phyloP scores from a whole-genome alignment of 1,140 invertebrate genomes.

The Drosophila sproati region DNA sequence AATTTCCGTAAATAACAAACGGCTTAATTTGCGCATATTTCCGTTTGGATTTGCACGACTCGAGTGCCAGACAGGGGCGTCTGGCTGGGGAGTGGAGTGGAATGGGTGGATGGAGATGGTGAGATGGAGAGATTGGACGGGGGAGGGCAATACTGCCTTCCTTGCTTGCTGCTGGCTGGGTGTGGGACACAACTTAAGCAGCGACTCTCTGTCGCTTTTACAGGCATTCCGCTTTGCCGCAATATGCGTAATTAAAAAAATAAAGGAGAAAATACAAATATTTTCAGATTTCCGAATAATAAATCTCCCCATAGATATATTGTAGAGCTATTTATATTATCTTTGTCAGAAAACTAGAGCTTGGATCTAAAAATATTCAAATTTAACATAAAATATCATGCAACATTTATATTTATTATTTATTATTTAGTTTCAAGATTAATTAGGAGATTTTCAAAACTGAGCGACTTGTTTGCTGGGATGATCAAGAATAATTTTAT shows the following conservation, averaged over 20 bases:
- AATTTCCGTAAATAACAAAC: slow-evolving; percentile 82
- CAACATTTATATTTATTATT: too few species aligned
- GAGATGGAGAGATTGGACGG: neutral
- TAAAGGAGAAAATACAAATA: neutral
- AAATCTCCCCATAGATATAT: neutral
- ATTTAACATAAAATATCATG: too few species aligned
- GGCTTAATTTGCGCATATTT: slow-evolving; percentile 82
- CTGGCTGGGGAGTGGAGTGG: neutral
- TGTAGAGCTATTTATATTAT: too few species aligned
- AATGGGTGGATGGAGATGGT: neutral
- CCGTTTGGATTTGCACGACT: slow-evolving; percentile 81
- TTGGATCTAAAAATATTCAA: too few species aligned
- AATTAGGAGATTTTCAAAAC: too few species aligned
- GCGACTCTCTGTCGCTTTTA: neutral
- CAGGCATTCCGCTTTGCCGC: slow-evolving; percentile 19
- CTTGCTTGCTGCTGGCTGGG: neutral
- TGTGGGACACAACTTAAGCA: slow-evolving; percentile 4
- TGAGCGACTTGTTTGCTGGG: too few species aligned
- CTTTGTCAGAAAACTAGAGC: too few species aligned
- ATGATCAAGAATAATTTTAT: too few species aligned
- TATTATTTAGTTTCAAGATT: too few species aligned
- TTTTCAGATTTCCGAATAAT: neutral
- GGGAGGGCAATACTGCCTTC: slow-evolving; percentile 12
- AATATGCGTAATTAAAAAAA: slow-evolving; percentile 45
- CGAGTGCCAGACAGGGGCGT: slow-evolving; percentile 49